A percentile compares a stretch with the other conserved stretches of the same genome.
Evolutionary conservation across 1,140 invertebrate species (phyloP).

Genomic region (Drosophila varians): DNA sequence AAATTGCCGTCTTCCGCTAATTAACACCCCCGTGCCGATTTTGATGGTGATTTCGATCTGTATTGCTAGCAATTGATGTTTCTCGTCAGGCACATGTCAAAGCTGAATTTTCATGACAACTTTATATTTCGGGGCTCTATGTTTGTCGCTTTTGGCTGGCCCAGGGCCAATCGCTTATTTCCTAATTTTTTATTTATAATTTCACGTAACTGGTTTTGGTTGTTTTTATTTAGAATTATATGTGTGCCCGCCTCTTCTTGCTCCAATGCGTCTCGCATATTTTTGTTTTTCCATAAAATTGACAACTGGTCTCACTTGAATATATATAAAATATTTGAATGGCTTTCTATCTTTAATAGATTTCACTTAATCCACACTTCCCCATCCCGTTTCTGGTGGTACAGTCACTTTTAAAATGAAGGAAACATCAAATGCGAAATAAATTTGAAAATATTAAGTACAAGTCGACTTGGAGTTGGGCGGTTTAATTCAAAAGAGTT

Average conservation of each 20-base stretch:
- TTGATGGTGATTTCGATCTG: slow-evolving; percentile 10
- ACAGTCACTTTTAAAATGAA: too few relatives aligned
- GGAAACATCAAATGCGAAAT: too few relatives aligned
- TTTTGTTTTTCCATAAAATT: background rate
- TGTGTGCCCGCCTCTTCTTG: background rate
- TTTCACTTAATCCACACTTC: too few relatives aligned
- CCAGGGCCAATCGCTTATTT: slow-evolving; percentile 50
- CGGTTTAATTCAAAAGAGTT: too few relatives aligned
- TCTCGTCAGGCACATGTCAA: slow-evolving; percentile 21
- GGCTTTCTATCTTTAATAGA: background rate
- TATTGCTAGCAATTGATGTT: slow-evolving; percentile 16
- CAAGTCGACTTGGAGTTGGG: too few relatives aligned
- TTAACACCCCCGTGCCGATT: slow-evolving; percentile 33
- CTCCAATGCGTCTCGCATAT: slow-evolving; percentile 5
- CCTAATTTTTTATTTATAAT: slow-evolving; percentile 72
- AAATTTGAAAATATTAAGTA: too few relatives aligned
- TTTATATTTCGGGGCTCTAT: slow-evolving; percentile 12
- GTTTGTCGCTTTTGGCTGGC: slow-evolving; percentile 26
- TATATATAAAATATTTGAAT: background rate
- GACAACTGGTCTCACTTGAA: background rate
- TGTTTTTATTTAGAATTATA: slow-evolving; percentile 42
- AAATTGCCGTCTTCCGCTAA: slow-evolving; percentile 49
- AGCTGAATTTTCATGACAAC: slow-evolving; percentile 19
- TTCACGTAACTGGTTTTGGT: slow-evolving; percentile 72
- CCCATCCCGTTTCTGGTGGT: too few relatives aligned